These are phyloP conservation scores for Steinernema feltiae DNA, from an alignment of 1,140 invertebrate species.

Conservation along the genomic window DNA sequence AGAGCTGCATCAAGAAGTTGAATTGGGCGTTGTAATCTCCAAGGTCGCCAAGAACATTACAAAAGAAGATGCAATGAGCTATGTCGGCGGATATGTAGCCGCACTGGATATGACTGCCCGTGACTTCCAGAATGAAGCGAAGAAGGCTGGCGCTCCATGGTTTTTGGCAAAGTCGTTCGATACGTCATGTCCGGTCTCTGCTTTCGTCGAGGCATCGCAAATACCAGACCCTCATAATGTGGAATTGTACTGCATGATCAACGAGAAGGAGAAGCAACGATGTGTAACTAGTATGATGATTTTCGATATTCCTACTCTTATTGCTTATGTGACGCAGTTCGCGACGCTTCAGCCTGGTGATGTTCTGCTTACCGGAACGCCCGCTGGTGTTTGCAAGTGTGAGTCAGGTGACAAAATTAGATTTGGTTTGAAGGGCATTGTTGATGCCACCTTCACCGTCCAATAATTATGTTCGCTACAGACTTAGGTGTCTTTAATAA, in stretches of 20 bases:
- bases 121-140: slow-evolving; percentile 64
- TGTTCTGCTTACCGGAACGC: slow-evolving; percentile 73
- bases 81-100: slow-evolving; percentile 71
- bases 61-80: slow-evolving; percentile 64
- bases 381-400: slow-evolving; percentile 68
- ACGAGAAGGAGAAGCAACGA: slow-evolving; percentile 28
- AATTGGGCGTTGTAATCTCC: slow-evolving; percentile 72
- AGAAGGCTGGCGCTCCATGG: slow-evolving; percentile 70
- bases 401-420: slow-evolving; percentile 68
- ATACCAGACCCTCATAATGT: slow-evolving; percentile 66
- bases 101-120: slow-evolving; percentile 73
- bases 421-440: slow-evolving; percentile 65
- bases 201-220: slow-evolving; percentile 65
- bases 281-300: slow-evolving; percentile 68
- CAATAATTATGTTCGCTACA: slow-evolving; percentile 39
- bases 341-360: slow-evolving; percentile 70
- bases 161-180: slow-evolving; percentile 74
- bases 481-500: neutral
- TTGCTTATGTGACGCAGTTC: slow-evolving; percentile 69
- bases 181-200: slow-evolving; percentile 72
- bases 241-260: slow-evolving; percentile 65
- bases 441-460: slow-evolving; percentile 64
- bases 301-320: slow-evolving; percentile 67
- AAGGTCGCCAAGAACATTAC: slow-evolving; percentile 62
- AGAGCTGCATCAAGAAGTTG: slow-evolving; percentile 72